These are phyloP conservation scores for Chirona hameri DNA, from an alignment of 2,888 invertebrate species.

Conservation along the genomic window DNA sequence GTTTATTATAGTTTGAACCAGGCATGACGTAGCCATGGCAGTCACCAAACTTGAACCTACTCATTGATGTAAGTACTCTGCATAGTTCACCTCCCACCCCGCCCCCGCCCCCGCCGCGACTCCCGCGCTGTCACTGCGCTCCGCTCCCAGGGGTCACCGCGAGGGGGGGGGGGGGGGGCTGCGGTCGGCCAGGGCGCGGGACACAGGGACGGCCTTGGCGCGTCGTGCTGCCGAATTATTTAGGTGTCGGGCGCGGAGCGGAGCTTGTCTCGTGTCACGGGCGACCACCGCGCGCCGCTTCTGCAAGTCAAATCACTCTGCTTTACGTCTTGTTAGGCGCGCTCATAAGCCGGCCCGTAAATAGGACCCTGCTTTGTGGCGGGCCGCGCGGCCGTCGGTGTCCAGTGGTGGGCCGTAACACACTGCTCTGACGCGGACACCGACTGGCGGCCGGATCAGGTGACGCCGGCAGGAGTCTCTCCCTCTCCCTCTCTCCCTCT, in stretches of 20 bases:
- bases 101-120: too few relatives aligned
- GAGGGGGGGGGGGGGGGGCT: background rate
- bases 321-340: slow-evolving; percentile 2
- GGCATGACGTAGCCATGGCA: too few relatives aligned
- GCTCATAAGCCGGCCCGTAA: slow-evolving; percentile 6
- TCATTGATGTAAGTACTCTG: too few relatives aligned
- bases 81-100: too few relatives aligned
- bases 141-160: background rate
- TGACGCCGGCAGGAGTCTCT: too few relatives aligned
- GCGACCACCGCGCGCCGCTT: slow-evolving; percentile 1
- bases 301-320: background rate
- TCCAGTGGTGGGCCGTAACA: too few relatives aligned
- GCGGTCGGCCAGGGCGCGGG: background rate
- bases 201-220: background rate
- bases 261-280: background rate
- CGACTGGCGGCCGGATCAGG: too few relatives aligned
- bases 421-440: too few relatives aligned
- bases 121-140: background rate
- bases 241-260: background rate
- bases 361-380: background rate
- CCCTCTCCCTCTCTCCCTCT: too few relatives aligned
- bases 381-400: background rate
- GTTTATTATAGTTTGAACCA: too few relatives aligned
- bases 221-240: background rate
- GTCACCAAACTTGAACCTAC: too few relatives aligned